Evolutionary conservation across 2,797 vertebrate species (phyloP), one percentile per base, ranked within the genome.

Genomic region (Chromobotia macracanthus): DNA sequence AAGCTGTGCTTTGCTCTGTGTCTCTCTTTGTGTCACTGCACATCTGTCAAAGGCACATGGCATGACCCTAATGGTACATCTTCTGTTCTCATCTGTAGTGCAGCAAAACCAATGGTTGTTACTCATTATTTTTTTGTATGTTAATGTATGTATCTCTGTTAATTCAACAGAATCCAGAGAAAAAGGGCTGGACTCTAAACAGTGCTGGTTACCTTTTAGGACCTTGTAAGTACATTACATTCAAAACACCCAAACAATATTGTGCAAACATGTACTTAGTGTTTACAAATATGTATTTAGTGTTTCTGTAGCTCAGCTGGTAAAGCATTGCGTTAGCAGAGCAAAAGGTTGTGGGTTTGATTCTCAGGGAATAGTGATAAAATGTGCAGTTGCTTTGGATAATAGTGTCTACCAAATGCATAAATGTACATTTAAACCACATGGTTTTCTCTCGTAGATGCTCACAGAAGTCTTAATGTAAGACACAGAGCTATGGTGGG

Each of bases 201-300:
- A 92, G 90, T 66, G 91, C 89, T 28, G 91, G 90, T 46, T 92
- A 91, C 56, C 79, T 91, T n/a, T 84, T 91, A 71, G 91, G 91
- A 44, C 90, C 90, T 8, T 88, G 90, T 91, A 86, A 88, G 90
- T 70, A 15, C 6, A 44, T 53, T 72, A 28, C 12, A 53, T 72
- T 41, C 2, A 63, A 21, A 8, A 66, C 21, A 23, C 4, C 50
- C 18, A 18, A n/a, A 35, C 56, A 21, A 0, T 53, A 21, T 38
- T 53, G 16, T 31, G 15, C 28, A 60, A 23, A 63, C 12, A 13
- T 68, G n/a, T 63, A 5, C n/a, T n/a, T n/a, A n/a, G n/a, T n/a
- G n/a, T n/a, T n/a, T n/a, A n/a, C 28, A 60, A 23, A 53, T 7
- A 10, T 68, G 2, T 10, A 44, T 44, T 44, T 44, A 44, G 41